Base-by-base conservation (phyloP, 2,113 vertebrate species). In the Rhinoderma darwinii region DNA sequence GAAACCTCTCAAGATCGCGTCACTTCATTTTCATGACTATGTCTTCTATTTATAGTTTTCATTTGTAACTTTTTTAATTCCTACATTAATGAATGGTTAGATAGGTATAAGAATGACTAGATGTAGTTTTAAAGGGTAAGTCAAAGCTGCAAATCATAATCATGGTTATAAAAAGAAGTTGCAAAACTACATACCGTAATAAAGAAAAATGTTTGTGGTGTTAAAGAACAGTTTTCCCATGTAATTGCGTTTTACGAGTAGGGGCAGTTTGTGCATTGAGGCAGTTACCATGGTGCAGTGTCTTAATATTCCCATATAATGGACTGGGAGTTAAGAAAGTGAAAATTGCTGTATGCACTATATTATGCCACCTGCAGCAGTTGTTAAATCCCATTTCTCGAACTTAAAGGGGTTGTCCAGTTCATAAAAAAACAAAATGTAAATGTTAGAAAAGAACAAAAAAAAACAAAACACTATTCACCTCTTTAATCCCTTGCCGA, bases 51-150 rank as follows among this genome's bases (percentile, higher is more conserved):
- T 82, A 82, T 82, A 66, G 59, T 66, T 30, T 61, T 39, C 2
- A 63, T 66, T 82, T 66, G 37, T 63, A 63, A 81, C 47, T 81
- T 81, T 79, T 30, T 44, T 61, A 81, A 59, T 43, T 43, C 37
- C 54, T 43, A 27, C n/a, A 81, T 63, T 63, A 43, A 63, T 81
- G 5, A n/a, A 61, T 68, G 63, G 15, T 17, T 35, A 27, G 1
- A 35, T 22, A 17, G 22, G 35, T 22, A 22, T 39, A 17, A 20
- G 2, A 72, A 39, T 39, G 6, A 9, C 68, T 22, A 8, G 7
- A 72, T 41, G 20, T 18, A 25, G 20, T 72, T 41, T 72, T 6
- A 0, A 72, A 25, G 7, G n/a, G 2, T 66, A 18, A 25, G 20
- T 41, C 11, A 41, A 41, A 32, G 27, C 0, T 27, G 11, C 27